A percentile compares a stretch with the other conserved stretches of the same genome.
phyloP scores from a whole-genome alignment of 2,888 invertebrate genomes.

The Phanerotoma sp. region DNA sequence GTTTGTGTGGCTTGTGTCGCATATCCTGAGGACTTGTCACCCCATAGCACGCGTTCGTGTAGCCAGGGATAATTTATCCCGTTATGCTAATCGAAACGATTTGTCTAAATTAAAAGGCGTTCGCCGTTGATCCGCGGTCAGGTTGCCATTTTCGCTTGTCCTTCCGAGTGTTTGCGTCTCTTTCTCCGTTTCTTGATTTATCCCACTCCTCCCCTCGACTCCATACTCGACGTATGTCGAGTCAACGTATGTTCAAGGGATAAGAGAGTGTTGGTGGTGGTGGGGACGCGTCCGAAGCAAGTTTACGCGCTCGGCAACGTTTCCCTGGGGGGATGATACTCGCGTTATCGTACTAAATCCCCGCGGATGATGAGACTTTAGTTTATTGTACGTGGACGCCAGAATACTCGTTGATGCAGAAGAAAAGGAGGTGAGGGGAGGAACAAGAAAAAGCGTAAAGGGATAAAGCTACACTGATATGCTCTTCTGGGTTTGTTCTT shows the following conservation, averaged over 20 bases:
- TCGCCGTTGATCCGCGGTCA: constrained; percentile 41
- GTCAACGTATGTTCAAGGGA: constrained; percentile 6
- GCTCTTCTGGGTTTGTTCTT: constrained; percentile 29
- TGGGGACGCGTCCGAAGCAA: constrained; percentile 9
- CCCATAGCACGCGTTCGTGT: constrained; percentile 41
- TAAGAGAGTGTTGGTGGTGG: constrained; percentile 2
- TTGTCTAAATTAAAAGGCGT: constrained; percentile 58
- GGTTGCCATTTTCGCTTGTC: constrained; percentile 37
- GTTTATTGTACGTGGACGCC: constrained; percentile 54
- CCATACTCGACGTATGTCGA: no score
- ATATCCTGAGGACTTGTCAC: constrained; percentile 37
- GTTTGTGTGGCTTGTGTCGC: constrained; percentile 12
- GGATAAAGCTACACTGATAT: constrained; percentile 15
- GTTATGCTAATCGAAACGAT: constrained; percentile 58
- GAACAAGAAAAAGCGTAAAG: constrained; percentile 7
- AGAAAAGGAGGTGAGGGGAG: constrained; percentile 12
- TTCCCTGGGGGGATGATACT: constrained; percentile 40
- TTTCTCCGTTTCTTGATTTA: background rate
- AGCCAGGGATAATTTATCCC: constrained; percentile 55
- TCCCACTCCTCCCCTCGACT: constrained; percentile 10
- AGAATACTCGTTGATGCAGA: constrained; percentile 14
- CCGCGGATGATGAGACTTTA: constrained; percentile 57
- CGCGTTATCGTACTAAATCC: constrained; percentile 56
- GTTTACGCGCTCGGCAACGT: constrained; percentile 12
- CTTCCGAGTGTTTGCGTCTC: constrained; percentile 13